These are phyloP conservation scores for Gymnocheta viridis DNA, from an alignment of 2,888 invertebrate genomes.

Conservation along the genomic window DNA sequence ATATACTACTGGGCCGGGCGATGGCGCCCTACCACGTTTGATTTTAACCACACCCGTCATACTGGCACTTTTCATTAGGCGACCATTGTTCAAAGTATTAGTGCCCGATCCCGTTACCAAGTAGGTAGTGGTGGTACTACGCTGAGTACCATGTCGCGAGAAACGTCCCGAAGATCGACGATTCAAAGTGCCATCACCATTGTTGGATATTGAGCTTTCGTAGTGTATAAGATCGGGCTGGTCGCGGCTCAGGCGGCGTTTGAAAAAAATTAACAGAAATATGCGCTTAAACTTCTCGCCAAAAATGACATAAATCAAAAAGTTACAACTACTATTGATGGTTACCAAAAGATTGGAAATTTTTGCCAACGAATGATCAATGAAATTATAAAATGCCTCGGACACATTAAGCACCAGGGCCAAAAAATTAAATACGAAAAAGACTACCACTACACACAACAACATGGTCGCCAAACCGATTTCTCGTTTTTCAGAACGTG, in stretches of 20 bases:
- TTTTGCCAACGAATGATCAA: constrained; percentile 88
- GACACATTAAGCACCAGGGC: constrained; percentile 93
- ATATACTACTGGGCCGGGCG: constrained; percentile 82
- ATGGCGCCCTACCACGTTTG: constrained; percentile 81
- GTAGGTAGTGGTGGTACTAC: constrained; percentile 79
- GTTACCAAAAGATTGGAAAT: constrained; percentile 96
- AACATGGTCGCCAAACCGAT: constrained; percentile 97
- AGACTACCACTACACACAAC: constrained; percentile 95
- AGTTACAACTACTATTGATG: constrained; percentile 98
- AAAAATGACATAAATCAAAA: constrained; percentile 98
- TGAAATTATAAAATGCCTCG: constrained; percentile 88
- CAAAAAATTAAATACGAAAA: constrained; percentile 95
- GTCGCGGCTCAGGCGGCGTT: constrained; percentile 85
- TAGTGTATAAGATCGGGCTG: constrained; percentile 90
- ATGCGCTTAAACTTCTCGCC: constrained; percentile 97
- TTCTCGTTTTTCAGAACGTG: constrained; percentile 94
- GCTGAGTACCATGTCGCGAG: constrained; percentile 83
- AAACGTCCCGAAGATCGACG: constrained; percentile 84
- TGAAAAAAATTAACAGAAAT: constrained; percentile 91
- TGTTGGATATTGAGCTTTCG: constrained; percentile 91
- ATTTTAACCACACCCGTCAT: constrained; percentile 78
- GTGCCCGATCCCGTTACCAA: constrained; percentile 74
- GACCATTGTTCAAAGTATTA: constrained; percentile 77
- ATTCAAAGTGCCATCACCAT: constrained; percentile 87
- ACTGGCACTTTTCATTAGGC: constrained; percentile 75